These are phyloP conservation scores for Acanthosepion pharaonis DNA, from an alignment of 2,888 invertebrate genomes.

Conservation along the genomic window DNA sequence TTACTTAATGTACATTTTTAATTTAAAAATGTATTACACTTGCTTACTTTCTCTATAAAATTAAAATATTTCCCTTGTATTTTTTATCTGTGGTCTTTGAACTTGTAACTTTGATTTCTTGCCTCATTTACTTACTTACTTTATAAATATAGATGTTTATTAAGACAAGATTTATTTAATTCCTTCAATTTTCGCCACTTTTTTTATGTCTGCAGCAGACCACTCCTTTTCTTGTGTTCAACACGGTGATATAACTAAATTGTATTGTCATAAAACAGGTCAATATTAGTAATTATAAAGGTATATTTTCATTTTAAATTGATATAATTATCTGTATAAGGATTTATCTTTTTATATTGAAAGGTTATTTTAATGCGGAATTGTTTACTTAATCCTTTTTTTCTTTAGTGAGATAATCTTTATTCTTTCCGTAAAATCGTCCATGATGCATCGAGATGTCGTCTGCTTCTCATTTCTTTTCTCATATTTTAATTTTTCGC, in stretches of 20 bases:
- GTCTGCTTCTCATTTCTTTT: background rate
- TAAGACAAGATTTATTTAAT: background rate
- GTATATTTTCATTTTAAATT: background rate
- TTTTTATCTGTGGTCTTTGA: too few species aligned
- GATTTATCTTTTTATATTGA: background rate
- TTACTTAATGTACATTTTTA: too few species aligned
- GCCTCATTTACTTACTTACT: background rate
- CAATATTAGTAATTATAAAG: background rate
- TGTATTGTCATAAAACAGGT: background rate
- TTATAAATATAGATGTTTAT: constrained; percentile 1
- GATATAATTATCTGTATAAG: background rate
- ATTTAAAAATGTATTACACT: too few species aligned
- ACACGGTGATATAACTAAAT: background rate
- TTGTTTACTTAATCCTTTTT: too few species aligned
- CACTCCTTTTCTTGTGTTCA: background rate
- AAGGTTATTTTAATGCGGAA: background rate
- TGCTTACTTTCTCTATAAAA: too few species aligned
- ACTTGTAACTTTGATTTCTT: background rate
- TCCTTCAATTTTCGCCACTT: background rate
- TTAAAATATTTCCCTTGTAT: too few species aligned
- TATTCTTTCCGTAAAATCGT: background rate
- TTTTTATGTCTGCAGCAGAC: background rate
- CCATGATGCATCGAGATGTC: background rate
- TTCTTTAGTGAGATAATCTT: background rate
- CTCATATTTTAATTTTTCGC: too few species aligned